phyloP scores from a whole-genome alignment of 1,140 invertebrate species.

The Drosophila erecta region DNA sequence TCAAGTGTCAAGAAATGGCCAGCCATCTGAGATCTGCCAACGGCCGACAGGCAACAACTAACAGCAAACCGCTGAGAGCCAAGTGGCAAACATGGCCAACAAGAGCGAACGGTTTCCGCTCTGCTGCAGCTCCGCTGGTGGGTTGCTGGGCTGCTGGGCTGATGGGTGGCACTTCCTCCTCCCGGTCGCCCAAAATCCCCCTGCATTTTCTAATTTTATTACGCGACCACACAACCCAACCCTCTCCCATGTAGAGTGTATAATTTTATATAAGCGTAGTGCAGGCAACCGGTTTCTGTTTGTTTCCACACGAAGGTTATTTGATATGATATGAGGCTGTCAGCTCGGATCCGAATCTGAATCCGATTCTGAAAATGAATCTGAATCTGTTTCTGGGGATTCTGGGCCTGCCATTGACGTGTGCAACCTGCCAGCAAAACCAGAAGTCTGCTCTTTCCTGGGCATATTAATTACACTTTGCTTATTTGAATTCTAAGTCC shows the following conservation, averaged over 20 bases:
- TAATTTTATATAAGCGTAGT: conserved; percentile 35
- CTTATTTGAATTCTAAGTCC: conserved; percentile 18
- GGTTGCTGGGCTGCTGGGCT: conserved; percentile 22
- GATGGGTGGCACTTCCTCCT: conserved; percentile 19
- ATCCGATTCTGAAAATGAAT: not conserved
- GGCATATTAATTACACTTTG: conserved; percentile 43
- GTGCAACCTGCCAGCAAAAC: conserved; percentile 34
- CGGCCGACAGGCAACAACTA: conserved; percentile 17
- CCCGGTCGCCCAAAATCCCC: not conserved
- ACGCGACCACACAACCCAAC: conserved; percentile 48
- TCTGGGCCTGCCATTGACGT: conserved; percentile 50
- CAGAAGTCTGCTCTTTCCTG: conserved; percentile 29
- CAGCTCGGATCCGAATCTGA: conserved; percentile 26
- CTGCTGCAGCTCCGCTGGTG: conserved; percentile 51
- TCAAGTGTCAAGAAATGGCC: conserved; percentile 53
- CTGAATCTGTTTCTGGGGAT: conserved; percentile 6
- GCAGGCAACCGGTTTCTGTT: conserved; percentile 69
- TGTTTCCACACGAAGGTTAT: conserved; percentile 71
- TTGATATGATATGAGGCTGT: conserved; percentile 67
- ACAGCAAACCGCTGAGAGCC: conserved; percentile 17
- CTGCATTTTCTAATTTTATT: conserved; percentile 70
- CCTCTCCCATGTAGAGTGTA: conserved; percentile 19
- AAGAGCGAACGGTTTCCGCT: conserved; percentile 65
- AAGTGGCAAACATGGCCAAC: conserved; percentile 37
- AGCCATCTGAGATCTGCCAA: conserved; percentile 32